These are phyloP conservation scores for Amiota minor DNA, from an alignment of 2,888 invertebrate species.

Conservation along the genomic window DNA sequence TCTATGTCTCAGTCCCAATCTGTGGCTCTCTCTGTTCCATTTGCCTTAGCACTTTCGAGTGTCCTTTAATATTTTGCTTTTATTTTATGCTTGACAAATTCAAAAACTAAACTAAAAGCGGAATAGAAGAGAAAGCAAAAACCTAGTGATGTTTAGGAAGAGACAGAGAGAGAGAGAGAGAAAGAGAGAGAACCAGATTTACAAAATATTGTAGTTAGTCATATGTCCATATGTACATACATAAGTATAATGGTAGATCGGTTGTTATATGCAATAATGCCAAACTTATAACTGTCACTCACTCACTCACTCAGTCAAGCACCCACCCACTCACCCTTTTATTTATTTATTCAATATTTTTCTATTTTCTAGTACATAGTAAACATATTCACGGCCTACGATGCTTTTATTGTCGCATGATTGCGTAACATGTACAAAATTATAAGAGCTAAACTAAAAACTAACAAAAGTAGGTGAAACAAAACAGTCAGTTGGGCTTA, in stretches of 20 bases:
- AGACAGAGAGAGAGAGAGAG: too few species aligned
- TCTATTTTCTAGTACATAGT: neutral
- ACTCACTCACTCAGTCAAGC: neutral
- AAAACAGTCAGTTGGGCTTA: neutral
- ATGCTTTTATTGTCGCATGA: constrained; percentile 11
- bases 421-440: constrained; percentile 20
- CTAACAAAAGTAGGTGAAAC: too few species aligned
- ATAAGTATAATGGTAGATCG: too few species aligned
- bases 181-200: too few species aligned
- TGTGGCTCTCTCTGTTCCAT: too few species aligned
- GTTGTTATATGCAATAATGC: too few species aligned
- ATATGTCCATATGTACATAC: too few species aligned
- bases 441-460: neutral
- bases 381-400: neutral
- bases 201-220: too few species aligned
- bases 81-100: neutral
- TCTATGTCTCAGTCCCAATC: too few species aligned
- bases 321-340: neutral
- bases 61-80: constrained; percentile 8
- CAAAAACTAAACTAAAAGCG: too few species aligned
- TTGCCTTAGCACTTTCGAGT: neutral
- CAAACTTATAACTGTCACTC: neutral
- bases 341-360: neutral
- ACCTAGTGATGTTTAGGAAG: too few species aligned
- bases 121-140: too few species aligned